Percentiles rank a stretch among this genome's conserved stretches.
Conservation (phyloP, 1,140 invertebrate species). For the Magallana angulata region DNA sequence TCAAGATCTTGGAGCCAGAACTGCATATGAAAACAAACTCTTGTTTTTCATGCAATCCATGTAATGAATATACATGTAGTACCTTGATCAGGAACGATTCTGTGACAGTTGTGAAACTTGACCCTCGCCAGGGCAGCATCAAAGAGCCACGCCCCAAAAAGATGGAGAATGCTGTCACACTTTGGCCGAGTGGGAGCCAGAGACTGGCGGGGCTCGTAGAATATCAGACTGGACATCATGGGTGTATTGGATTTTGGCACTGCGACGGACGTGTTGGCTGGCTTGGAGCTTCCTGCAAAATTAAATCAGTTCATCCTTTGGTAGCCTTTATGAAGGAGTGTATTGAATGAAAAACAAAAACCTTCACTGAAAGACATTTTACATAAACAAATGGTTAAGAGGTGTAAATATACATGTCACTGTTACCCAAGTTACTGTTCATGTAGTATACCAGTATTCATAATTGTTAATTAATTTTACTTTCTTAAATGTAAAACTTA, state of each 20-base stretch:
- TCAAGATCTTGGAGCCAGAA: too few species aligned
- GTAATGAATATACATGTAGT: background rate
- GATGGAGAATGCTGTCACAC: slow-evolving; percentile 95
- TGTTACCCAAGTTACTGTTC: too few species aligned
- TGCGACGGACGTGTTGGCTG: slow-evolving; percentile 42
- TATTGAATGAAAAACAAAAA: too few species aligned
- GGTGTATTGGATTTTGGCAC: slow-evolving; percentile 50
- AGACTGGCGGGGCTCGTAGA: slow-evolving; percentile 70
- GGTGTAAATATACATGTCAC: too few species aligned
- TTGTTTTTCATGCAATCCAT: too few species aligned
- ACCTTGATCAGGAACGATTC: slow-evolving; percentile 66
- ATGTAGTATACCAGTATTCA: too few species aligned
- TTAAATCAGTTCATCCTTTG: background rate
- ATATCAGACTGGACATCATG: slow-evolving; percentile 57
- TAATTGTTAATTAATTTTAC: too few species aligned
- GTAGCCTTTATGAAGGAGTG: too few species aligned
- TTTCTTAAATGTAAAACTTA: too few species aligned
- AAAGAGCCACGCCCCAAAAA: slow-evolving; percentile 98
- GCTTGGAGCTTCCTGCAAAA: slow-evolving; percentile 58
- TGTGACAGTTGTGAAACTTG: slow-evolving; percentile 71
- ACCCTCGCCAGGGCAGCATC: slow-evolving; percentile 94
- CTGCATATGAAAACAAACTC: too few species aligned
- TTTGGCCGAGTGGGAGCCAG: slow-evolving; percentile 85
- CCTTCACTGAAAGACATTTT: too few species aligned
- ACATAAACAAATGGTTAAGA: too few species aligned